Percentiles rank a stretch among this genome's conserved stretches.
phyloP scores from a whole-genome alignment of 1,140 invertebrate species.

The Nephila pilipes region DNA sequence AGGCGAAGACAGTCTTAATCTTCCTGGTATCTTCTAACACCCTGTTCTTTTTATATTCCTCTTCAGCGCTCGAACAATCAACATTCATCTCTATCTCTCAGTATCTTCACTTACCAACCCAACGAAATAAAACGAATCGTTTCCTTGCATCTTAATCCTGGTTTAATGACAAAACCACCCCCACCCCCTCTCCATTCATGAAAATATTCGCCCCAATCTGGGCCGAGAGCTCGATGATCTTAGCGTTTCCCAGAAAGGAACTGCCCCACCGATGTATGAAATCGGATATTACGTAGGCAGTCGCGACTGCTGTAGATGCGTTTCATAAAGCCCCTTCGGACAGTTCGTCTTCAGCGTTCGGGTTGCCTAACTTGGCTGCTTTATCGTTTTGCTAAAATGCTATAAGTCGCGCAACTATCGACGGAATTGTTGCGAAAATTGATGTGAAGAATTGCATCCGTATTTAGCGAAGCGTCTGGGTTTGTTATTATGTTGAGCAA shows the following conservation, averaged over 20 bases:
- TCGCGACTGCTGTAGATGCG: constrained; percentile 12
- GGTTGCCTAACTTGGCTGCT: constrained; percentile 38
- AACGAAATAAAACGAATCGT: background rate
- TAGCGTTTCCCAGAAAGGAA: constrained; percentile 55
- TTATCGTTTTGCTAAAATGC: background rate
- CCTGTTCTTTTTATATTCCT: background rate
- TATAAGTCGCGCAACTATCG: background rate
- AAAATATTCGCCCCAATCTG: constrained; percentile 35
- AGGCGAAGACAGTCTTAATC: too few species aligned
- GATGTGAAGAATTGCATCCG: background rate
- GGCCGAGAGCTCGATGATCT: background rate
- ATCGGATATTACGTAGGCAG: constrained; percentile 60
- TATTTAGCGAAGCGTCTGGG: too few species aligned
- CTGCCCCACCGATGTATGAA: constrained; percentile 45
- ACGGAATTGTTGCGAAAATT: constrained; percentile 12
- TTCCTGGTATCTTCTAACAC: too few species aligned
- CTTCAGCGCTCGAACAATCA: background rate
- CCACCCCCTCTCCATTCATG: background rate
- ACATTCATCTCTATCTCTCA: background rate
- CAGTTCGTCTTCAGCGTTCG: background rate
- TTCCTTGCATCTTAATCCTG: constrained; percentile 25
- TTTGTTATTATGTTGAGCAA: too few species aligned
- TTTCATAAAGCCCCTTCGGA: constrained; percentile 1
- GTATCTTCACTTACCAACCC: background rate
- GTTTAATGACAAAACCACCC: constrained; percentile 34